Conservation (phyloP, 2,797 vertebrate genomes). For the Harpagifer antarcticus region DNA sequence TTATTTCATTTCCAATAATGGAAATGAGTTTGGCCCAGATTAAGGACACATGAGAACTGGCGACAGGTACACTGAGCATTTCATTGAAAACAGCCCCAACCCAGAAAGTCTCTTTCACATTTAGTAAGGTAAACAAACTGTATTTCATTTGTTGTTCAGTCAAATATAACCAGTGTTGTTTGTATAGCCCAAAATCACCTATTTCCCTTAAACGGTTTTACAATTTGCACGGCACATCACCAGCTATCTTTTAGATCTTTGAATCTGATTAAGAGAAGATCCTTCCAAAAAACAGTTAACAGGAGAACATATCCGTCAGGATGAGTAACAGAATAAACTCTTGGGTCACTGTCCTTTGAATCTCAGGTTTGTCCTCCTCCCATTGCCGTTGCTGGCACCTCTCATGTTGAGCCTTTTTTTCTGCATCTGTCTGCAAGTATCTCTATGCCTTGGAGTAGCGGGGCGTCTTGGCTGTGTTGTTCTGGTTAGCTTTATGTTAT, state of each 20-base stretch:
- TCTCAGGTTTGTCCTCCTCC: background rate
- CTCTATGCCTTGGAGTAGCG: slow-evolving; percentile 22
- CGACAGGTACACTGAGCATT: background rate
- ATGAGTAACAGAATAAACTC: background rate
- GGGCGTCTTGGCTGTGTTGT: background rate
- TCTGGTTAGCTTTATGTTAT: slow-evolving; percentile 50
- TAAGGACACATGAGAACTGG: slow-evolving; percentile 36
- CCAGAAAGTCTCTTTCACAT: slow-evolving; percentile 10
- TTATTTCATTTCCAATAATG: slow-evolving; percentile 57
- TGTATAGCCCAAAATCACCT: background rate
- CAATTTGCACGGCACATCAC: background rate
- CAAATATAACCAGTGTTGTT: slow-evolving; percentile 9
- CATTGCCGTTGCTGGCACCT: slow-evolving; percentile 6
- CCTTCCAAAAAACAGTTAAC: background rate
- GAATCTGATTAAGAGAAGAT: background rate
- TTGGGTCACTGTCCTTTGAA: background rate
- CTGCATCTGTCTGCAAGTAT: slow-evolving; percentile 7
- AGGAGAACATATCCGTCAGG: background rate
- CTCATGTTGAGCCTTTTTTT: background rate
- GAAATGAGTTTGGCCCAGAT: slow-evolving; percentile 41
- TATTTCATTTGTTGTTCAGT: background rate
- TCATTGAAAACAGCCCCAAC: slow-evolving; percentile 7
- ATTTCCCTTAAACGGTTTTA: background rate
- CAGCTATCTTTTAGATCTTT: background rate
- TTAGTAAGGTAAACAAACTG: background rate